Evolutionary conservation across 2,797 vertebrate species (phyloP).

Genomic region (Coregonus suidteri): DNA sequence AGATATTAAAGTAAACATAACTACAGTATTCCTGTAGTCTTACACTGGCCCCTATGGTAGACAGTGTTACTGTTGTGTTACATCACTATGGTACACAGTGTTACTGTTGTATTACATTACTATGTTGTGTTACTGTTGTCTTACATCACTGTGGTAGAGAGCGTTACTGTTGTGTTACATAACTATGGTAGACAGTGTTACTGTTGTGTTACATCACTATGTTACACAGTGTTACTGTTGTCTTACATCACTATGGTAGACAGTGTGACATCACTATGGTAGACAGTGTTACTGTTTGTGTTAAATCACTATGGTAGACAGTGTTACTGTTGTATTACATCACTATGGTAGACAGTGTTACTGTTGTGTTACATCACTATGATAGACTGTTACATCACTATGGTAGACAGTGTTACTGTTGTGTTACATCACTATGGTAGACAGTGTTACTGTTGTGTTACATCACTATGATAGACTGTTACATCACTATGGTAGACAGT

Average conservation of each 20-base stretch:
- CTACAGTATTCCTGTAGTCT: conserved; percentile 41
- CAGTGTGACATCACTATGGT: no score
- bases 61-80: not conserved
- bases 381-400: no score
- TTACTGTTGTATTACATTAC: not conserved
- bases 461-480: not conserved
- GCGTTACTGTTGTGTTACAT: not conserved
- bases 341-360: no score
- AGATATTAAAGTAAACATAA: conserved; percentile 43
- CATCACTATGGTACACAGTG: not conserved
- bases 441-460: not conserved
- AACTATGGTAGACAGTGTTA: not conserved
- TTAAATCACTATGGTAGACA: no score
- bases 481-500: no score
- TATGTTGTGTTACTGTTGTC: conserved; percentile 4
- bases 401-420: no score
- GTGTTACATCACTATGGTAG: not conserved
- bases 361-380: no score
- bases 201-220: not conserved
- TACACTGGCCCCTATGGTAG: not conserved
- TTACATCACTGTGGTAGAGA: not conserved
- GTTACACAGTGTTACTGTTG: not conserved
- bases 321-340: no score
- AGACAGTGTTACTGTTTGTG: no score
- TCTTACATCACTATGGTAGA: no score